Percentiles rank a stretch among this genome's conserved stretches.
Evolutionary conservation across 2,797 vertebrate species (phyloP).

Genomic region (Acropternis orthonyx): DNA sequence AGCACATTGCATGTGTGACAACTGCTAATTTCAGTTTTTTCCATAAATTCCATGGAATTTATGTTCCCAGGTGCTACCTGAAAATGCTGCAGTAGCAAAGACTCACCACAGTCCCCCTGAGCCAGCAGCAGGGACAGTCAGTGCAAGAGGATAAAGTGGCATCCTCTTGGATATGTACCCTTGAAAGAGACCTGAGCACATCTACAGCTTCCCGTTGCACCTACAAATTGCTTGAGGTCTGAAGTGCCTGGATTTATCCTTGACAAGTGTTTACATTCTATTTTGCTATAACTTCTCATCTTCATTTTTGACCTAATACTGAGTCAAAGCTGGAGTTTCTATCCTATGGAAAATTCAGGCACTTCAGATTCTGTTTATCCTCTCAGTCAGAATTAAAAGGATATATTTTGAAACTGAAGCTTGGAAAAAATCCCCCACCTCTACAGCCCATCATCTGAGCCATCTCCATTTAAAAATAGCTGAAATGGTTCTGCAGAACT

Average conservation of each 20-base stretch:
- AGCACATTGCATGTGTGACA: background rate
- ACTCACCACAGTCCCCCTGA: background rate
- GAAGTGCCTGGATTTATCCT: background rate
- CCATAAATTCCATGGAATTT: background rate
- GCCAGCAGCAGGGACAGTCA: background rate
- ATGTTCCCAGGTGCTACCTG: background rate
- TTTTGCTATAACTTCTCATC: background rate
- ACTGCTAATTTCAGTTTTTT: background rate
- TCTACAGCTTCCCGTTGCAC: background rate
- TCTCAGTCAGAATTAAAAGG: background rate
- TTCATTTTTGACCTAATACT: background rate
- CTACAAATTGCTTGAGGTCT: background rate
- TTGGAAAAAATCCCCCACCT: rapidly evolving
- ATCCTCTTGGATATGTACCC: background rate
- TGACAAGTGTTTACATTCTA: background rate
- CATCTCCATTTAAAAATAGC: background rate
- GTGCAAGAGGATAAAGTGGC: background rate
- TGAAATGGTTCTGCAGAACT: background rate
- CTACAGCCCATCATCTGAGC: background rate
- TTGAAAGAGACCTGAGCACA: background rate
- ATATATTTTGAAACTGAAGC: background rate
- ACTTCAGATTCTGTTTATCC: background rate
- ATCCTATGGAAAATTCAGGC: background rate
- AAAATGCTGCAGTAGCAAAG: background rate
- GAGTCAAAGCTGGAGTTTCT: background rate